Evolutionary conservation across 2,797 vertebrate genomes (phyloP), one percentile per base, ranked within the genome.

Genomic region (Girardinus metallicus): DNA sequence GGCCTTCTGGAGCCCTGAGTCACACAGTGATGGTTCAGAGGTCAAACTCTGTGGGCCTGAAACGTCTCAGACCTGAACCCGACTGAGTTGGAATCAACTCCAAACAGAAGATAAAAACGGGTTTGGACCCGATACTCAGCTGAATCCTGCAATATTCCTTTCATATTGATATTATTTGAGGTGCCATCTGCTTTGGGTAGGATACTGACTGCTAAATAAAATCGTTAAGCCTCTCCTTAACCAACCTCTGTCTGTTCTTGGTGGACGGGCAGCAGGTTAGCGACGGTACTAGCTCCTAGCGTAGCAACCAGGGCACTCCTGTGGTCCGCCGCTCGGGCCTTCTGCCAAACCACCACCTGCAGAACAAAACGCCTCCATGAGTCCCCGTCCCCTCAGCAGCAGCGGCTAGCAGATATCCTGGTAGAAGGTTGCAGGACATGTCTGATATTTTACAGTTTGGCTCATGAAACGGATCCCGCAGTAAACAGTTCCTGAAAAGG

Each of bases 331-430:
- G 95, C 97, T 91, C 93, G 97, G 91, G 94, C 92, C 92, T 99
- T 99, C 94, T 99, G 98, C 98, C 98, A 99, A 87, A 98, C 87
- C 92, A 96, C 93, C 93, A 96, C 96, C 99, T 99, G 96, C 89
- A 96, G 93, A 90, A 96, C 92, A 96, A 86, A 87, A 90, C 91
- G 96, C 86, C 57, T 87, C 85, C 79, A 89, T 91, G 89, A 94
- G 86, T 94, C 92, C 88, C 91, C 89, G 53, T 26, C 53, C 53
- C 23, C 10, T 55, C 53, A 55, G 53, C 51, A 55, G 51, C 51
- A n/a, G 23, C 2, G 23, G 8, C 23, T 11, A n/a, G 53, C 53
- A 55, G 53, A n/a, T 55, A 26, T 23, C 49, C 49, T 51, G 49
- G 49, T 51, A 51, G 23, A 23, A 23, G 21, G 49, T 86, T 84